Conservation (phyloP, 2,888 invertebrate species). For the Trissonchulus latispiculum region DNA sequence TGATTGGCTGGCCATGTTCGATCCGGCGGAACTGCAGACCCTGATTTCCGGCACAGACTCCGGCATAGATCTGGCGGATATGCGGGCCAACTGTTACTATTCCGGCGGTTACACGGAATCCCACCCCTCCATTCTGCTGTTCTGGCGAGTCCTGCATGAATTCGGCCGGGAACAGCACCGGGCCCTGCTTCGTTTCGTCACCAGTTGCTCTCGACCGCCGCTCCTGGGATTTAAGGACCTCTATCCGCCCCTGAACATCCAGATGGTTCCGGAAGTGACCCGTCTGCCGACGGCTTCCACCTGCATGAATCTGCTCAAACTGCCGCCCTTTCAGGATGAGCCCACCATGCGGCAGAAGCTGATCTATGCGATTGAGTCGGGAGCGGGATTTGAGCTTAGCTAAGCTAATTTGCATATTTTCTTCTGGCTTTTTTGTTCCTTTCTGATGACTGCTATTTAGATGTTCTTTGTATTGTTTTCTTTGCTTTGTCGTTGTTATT, state of each 20-base stretch:
- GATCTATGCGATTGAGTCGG: conserved; percentile 82
- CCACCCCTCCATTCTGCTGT: conserved; percentile 71
- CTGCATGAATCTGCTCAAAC: conserved; percentile 91
- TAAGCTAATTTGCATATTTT: no score
- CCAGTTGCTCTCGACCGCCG: conserved; percentile 92
- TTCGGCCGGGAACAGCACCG: conserved; percentile 60
- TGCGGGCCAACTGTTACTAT: conserved; percentile 75
- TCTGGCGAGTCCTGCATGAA: conserved; percentile 75
- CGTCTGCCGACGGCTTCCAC: conserved; percentile 92
- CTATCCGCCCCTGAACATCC: conserved; percentile 90
- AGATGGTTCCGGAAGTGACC: conserved; percentile 44
- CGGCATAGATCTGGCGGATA: conserved; percentile 81
- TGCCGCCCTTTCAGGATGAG: conserved; percentile 76
- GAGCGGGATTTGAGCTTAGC: conserved; percentile 83
- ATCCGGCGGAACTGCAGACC: conserved; percentile 81
- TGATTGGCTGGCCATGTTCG: conserved; percentile 89
- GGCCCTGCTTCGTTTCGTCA: conserved; percentile 89
- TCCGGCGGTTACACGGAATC: conserved; percentile 52
- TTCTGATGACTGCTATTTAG: no score
- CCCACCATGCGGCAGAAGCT: conserved; percentile 68
- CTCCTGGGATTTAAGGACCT: conserved; percentile 67
- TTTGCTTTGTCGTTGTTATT: no score
- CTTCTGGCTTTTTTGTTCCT: no score
- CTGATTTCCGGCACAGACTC: conserved; percentile 91
- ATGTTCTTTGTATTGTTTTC: no score